Evolutionary conservation across 2,888 invertebrate genomes (phyloP).

Genomic region (Pseudococcus longispinus): DNA sequence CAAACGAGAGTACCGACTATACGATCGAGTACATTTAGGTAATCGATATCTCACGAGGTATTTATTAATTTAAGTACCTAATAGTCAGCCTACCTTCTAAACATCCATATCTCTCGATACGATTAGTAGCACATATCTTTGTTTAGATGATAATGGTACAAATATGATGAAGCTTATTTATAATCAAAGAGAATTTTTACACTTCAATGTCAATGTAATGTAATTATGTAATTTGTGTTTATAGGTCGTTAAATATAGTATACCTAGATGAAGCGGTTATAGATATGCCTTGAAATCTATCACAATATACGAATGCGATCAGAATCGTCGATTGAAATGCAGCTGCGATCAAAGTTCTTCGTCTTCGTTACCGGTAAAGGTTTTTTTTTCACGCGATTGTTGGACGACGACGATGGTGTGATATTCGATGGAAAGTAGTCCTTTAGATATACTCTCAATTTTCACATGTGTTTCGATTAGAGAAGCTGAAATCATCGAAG

Average conservation of each 20-base stretch:
- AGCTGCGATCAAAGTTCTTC: slow-evolving; percentile 6
- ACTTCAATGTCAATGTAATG: slow-evolving; percentile 7
- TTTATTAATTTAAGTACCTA: not conserved
- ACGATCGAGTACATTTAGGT: not conserved
- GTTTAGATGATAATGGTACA: not conserved
- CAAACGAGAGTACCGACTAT: not conserved
- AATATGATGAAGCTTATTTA: not conserved
- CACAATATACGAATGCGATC: not conserved
- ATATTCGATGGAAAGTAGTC: slow-evolving; percentile 2
- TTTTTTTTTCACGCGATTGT: not conserved
- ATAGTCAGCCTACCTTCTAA: not conserved
- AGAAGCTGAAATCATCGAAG: not conserved
- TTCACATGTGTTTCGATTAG: not conserved
- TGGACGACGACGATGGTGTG: not conserved
- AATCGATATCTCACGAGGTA: not conserved
- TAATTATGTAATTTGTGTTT: slow-evolving; percentile 17
- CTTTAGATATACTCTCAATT: not conserved
- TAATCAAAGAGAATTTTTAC: not conserved
- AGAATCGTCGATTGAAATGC: not conserved
- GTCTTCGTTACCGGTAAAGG: not conserved
- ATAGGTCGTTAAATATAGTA: slow-evolving; percentile 20
- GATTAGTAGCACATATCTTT: not conserved
- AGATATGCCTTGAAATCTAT: slow-evolving; percentile 12
- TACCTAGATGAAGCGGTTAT: not conserved
- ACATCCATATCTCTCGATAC: not conserved